Evolutionary conservation across 2,797 vertebrate genomes (phyloP).

Genomic region (Acanthopagrus latus): DNA sequence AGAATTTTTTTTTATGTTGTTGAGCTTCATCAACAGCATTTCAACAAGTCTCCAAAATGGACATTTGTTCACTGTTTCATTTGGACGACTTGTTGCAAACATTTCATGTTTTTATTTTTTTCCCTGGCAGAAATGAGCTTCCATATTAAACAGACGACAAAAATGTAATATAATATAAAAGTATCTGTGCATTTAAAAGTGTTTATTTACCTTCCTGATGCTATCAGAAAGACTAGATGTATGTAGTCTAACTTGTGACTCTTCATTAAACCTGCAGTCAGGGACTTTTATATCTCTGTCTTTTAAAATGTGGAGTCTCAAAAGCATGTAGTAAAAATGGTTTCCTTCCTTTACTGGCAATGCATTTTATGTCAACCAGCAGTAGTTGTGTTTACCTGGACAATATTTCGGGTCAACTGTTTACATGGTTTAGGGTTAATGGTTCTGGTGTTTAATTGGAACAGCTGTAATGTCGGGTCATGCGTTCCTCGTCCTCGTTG

Average conservation of each 20-base stretch:
- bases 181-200: background rate
- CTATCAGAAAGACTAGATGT: conserved; percentile 13
- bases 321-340: too few species aligned
- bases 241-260: conserved; percentile 32
- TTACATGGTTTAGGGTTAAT: too few species aligned
- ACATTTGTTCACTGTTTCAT: background rate
- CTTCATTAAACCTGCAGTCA: background rate
- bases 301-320: too few species aligned
- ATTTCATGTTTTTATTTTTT: background rate
- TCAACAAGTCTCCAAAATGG: too few species aligned
- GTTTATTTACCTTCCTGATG: background rate
- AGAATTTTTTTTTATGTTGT: background rate
- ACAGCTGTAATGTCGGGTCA: too few species aligned
- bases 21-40: background rate
- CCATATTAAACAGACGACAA: conserved; percentile 9
- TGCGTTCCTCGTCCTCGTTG: too few species aligned
- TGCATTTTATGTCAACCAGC: too few species aligned
- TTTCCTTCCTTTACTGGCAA: too few species aligned
- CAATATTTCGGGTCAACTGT: too few species aligned
- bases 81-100: background rate
- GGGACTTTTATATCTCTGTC: too few species aligned
- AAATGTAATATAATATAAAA: conserved; percentile 18
- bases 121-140: conserved; percentile 7
- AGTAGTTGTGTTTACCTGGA: too few species aligned
- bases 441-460: too few species aligned